phyloP scores from a whole-genome alignment of 2,888 invertebrate genomes.

The Dryocosmus kuriphilus region DNA sequence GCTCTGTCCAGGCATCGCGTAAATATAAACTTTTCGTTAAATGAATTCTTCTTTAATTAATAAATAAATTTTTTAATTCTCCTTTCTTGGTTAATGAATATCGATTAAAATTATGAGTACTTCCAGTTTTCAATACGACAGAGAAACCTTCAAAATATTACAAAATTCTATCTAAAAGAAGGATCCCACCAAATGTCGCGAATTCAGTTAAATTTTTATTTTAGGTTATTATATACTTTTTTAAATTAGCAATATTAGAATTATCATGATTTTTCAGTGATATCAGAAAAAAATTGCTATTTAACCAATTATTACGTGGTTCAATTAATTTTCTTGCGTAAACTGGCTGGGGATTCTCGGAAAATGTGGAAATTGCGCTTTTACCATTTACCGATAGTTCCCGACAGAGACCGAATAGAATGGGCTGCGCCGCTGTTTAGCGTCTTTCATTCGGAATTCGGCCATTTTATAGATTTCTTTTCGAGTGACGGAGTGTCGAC shows the following conservation, averaged over 20 bases:
- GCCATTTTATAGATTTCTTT: constrained; percentile 59
- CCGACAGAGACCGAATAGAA: constrained; percentile 31
- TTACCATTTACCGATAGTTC: constrained; percentile 30
- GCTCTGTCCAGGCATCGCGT: too few relatives aligned
- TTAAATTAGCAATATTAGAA: background rate
- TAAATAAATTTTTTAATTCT: too few relatives aligned
- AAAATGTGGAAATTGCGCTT: too few relatives aligned
- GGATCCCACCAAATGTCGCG: too few relatives aligned
- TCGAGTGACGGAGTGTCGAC: constrained; percentile 56
- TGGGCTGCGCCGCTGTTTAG: too few relatives aligned
- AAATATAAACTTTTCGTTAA: too few relatives aligned
- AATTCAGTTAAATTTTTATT: background rate
- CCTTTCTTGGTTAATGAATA: too few relatives aligned
- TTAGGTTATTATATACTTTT: background rate
- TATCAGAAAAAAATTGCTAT: background rate
- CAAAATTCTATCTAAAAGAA: background rate
- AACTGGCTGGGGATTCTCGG: background rate
- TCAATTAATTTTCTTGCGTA: too few relatives aligned
- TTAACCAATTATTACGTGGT: background rate
- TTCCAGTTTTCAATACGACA: background rate
- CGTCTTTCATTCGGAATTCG: constrained; percentile 46
- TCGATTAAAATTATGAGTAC: too few relatives aligned
- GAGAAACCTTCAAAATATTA: background rate
- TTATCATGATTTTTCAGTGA: background rate
- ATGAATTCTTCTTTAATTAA: too few relatives aligned